phyloP scores from a whole-genome alignment of 2,888 invertebrate genomes.

The Drosophila pullipes region DNA sequence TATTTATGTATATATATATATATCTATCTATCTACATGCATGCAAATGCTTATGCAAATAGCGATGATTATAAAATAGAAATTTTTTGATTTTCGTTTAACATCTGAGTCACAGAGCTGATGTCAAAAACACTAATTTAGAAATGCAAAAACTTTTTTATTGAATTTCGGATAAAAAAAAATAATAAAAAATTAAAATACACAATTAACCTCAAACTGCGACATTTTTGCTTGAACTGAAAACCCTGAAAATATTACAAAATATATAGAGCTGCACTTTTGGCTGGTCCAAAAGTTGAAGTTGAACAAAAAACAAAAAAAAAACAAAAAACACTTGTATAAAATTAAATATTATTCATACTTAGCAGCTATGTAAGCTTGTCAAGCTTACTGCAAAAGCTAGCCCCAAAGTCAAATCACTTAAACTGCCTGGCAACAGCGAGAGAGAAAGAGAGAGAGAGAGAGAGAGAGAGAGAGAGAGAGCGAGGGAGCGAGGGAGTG shows the following conservation, averaged over 20 bases:
- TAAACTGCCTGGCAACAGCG: slow-evolving; percentile 47
- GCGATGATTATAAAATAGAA: slow-evolving; percentile 44
- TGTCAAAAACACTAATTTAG: slow-evolving; percentile 44
- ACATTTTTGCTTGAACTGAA: slow-evolving; percentile 43
- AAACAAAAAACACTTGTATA: slow-evolving; percentile 16
- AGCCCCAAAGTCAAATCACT: slow-evolving; percentile 66
- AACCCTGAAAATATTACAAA: slow-evolving; percentile 38
- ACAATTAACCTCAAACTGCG: slow-evolving; percentile 40
- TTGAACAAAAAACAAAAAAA: slow-evolving; percentile 3
- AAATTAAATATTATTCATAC: slow-evolving; percentile 18
- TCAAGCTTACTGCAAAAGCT: slow-evolving; percentile 49
- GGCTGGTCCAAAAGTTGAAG: slow-evolving; percentile 66
- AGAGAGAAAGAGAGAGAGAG: background rate
- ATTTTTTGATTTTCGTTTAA: slow-evolving; percentile 30
- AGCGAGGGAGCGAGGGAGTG: slow-evolving; percentile 9
- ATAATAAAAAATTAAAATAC: slow-evolving; percentile 5
- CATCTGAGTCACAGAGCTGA: slow-evolving; percentile 50
- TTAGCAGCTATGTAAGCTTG: slow-evolving; percentile 16
- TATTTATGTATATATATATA: slow-evolving; percentile 1
- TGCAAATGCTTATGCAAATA: slow-evolving; percentile 26
- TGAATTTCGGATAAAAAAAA: slow-evolving; percentile 6
- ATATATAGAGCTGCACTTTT: slow-evolving; percentile 53
- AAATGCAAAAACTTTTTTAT: slow-evolving; percentile 16
- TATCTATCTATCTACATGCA: slow-evolving; percentile 17
- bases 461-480: background rate